Evolutionary conservation across 2,888 invertebrate species (phyloP).

Genomic region (Tipula lateralis): DNA sequence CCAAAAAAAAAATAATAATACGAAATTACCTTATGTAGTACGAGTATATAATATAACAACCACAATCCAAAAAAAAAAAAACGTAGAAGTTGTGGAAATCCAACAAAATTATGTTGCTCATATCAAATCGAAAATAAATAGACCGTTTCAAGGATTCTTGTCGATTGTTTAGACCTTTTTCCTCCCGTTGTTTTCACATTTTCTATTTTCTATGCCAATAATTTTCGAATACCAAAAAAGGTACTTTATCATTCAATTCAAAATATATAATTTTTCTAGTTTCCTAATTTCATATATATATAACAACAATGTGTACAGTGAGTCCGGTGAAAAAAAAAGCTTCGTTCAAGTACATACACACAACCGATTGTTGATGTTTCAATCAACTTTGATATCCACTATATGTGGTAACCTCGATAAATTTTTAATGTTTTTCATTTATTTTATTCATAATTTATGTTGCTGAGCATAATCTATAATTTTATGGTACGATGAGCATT

Average conservation of each 20-base stretch:
- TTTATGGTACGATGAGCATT: not conserved
- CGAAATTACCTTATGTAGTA: not conserved
- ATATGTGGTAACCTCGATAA: not conserved
- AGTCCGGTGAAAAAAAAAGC: not conserved
- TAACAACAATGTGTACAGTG: not conserved
- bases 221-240: not conserved
- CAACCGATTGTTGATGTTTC: not conserved
- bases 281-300: not conserved
- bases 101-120: not conserved
- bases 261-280: not conserved
- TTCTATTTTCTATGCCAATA: not conserved
- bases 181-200: not conserved
- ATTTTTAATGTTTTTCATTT: not conserved
- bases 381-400: not conserved
- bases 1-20: not conserved
- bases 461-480: not conserved
- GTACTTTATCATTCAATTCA: not conserved
- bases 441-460: not conserved
- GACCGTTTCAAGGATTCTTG: slow-evolving; percentile 19
- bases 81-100: not conserved
- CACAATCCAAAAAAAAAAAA: not conserved
- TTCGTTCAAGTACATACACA: not conserved
- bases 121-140: not conserved
- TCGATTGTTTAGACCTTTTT: not conserved
- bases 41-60: not conserved